These are phyloP conservation scores for Acrobasis repandana DNA, from an alignment of 2,888 invertebrate species.

Conservation along the genomic window DNA sequence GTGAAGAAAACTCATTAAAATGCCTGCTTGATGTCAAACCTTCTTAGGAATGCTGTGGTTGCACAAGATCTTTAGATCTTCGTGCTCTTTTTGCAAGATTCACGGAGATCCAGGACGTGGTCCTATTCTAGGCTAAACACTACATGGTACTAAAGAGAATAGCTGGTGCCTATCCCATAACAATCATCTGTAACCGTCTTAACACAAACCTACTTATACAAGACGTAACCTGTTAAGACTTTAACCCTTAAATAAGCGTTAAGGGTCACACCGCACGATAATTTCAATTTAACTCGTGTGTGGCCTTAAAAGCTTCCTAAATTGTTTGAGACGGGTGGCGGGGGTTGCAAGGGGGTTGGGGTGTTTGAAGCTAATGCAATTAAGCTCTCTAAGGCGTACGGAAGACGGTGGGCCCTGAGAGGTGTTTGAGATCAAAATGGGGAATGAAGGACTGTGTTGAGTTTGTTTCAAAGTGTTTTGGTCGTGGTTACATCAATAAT, in stretches of 20 bases:
- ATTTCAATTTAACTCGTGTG: slow-evolving; percentile 37
- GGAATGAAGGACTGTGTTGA: slow-evolving; percentile 5
- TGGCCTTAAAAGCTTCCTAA: slow-evolving; percentile 37
- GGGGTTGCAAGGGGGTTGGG: background rate
- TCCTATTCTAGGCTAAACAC: too few relatives aligned
- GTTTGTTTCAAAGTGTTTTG: slow-evolving; percentile 8
- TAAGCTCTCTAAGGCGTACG: slow-evolving; percentile 26
- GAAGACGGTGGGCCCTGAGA: background rate
- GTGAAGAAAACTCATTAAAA: too few relatives aligned
- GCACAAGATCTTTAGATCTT: too few relatives aligned
- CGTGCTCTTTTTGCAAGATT: too few relatives aligned
- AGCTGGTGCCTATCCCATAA: background rate
- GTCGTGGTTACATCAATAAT: background rate
- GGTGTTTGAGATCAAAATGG: slow-evolving; percentile 9
- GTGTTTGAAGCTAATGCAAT: slow-evolving; percentile 33
- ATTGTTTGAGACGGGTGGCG: slow-evolving; percentile 37
- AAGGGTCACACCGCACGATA: slow-evolving; percentile 28
- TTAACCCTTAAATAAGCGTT: slow-evolving; percentile 17
- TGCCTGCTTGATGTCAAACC: too few relatives aligned
- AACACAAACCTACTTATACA: slow-evolving; percentile 7
- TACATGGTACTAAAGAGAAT: too few relatives aligned
- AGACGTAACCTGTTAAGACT: slow-evolving; percentile 18
- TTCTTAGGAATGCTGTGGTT: too few relatives aligned
- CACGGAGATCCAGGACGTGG: too few relatives aligned
- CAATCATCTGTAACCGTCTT: slow-evolving; percentile 8